A percentile compares a stretch with the other conserved stretches of the same genome.
phyloP scores from a whole-genome alignment of 1,140 invertebrate genomes.

The Cydia pomonella region DNA sequence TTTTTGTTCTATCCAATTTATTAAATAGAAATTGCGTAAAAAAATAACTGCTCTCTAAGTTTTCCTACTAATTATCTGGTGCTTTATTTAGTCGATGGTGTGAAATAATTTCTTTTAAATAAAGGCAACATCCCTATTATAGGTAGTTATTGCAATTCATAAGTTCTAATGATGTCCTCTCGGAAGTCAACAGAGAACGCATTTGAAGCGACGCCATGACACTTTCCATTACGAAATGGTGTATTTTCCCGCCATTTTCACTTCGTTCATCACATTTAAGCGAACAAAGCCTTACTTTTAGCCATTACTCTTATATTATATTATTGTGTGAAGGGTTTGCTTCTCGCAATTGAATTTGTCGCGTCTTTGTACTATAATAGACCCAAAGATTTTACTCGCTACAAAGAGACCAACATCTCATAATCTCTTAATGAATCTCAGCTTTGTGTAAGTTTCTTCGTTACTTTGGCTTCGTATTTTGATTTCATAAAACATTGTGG shows the following conservation, averaged over 20 bases:
- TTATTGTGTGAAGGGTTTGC: constrained; percentile 6
- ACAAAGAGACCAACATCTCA: not conserved
- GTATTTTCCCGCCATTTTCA: constrained; percentile 52
- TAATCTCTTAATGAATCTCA: constrained; percentile 19
- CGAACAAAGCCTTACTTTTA: not conserved
- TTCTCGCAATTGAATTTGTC: constrained; percentile 15
- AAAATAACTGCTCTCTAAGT: too few species aligned
- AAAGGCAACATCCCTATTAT: too few species aligned
- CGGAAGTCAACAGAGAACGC: constrained; percentile 29
- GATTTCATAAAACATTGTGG: too few species aligned
- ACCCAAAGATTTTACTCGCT: not conserved
- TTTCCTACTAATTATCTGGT: too few species aligned
- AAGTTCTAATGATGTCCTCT: constrained; percentile 19
- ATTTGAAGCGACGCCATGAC: constrained; percentile 40
- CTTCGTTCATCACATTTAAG: not conserved
- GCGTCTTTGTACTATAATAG: constrained; percentile 19
- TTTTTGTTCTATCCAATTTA: too few species aligned
- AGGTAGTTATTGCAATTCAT: too few species aligned
- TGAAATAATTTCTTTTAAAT: too few species aligned
- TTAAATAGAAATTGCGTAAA: too few species aligned
- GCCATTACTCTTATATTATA: not conserved
- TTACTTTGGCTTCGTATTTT: not conserved
- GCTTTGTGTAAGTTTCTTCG: not conserved
- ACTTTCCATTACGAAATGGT: constrained; percentile 54
- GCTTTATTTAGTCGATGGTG: too few species aligned